phyloP scores from a whole-genome alignment of 1,140 invertebrate species.

The Drosophila nasuta region DNA sequence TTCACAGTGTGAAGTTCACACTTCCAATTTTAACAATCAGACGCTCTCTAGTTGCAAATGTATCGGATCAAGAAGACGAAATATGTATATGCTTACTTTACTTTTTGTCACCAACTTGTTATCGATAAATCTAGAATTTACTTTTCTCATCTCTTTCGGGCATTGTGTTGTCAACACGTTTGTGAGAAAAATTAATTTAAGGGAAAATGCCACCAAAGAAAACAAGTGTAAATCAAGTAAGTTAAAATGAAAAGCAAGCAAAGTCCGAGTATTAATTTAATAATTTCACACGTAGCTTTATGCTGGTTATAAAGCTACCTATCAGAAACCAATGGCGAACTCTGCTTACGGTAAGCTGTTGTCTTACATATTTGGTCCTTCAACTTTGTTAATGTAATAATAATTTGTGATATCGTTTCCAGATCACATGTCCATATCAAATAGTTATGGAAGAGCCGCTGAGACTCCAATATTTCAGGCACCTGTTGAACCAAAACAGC shows the following conservation, averaged over 20 bases:
- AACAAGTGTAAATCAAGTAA: background rate
- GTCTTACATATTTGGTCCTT: no score
- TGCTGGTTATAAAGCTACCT: no score
- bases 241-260: background rate
- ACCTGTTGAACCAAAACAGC: background rate
- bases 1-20: no score
- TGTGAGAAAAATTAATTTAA: background rate
- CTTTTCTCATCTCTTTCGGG: background rate
- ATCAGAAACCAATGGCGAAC: no score
- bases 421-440: background rate
- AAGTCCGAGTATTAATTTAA: background rate
- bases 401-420: background rate
- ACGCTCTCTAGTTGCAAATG: no score
- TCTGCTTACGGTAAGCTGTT: no score
- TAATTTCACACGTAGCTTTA: no score
- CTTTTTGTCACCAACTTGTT: no score
- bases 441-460: background rate
- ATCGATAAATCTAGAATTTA: background rate
- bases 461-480: background rate
- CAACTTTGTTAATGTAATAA: background rate
- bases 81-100: no score
- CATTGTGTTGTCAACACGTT: background rate
- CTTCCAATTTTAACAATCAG: no score
- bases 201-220: background rate
- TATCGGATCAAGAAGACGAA: no score